These are phyloP conservation scores for Pentamera pediparva DNA, from an alignment of 53 echinoderm and acorn worm species.

Conservation along the genomic window DNA sequence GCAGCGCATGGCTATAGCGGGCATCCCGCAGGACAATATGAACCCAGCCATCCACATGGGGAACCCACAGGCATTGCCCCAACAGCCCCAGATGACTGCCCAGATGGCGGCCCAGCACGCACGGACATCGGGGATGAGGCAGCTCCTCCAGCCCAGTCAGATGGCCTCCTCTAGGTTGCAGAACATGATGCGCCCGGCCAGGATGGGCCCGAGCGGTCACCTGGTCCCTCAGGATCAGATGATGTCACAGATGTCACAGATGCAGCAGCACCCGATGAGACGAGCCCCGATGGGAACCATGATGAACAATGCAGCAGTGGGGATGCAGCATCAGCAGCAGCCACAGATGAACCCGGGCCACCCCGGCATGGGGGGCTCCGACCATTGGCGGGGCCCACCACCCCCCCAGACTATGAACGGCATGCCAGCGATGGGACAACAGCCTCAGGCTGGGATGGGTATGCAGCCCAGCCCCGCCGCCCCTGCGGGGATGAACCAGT, in stretches of 20 bases:
- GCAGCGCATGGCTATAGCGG: not conserved
- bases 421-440: not conserved
- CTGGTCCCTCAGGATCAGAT: not conserved
- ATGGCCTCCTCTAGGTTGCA: too few species aligned
- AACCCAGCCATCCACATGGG: not conserved
- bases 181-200: too few species aligned
- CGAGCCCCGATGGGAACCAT: constrained; percentile 5
- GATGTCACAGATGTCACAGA: constrained; percentile 4
- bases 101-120: not conserved
- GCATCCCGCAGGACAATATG: constrained; percentile 11
- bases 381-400: not conserved
- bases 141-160: too few species aligned
- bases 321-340: not conserved
- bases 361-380: not conserved
- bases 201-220: not conserved
- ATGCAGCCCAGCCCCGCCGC: not conserved
- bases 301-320: not conserved
- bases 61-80: not conserved
- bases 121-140: not conserved
- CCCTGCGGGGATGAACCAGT: constrained; percentile 17
- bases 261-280: constrained; percentile 2
- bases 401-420: constrained; percentile 1
- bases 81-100: not conserved
- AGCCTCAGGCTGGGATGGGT: constrained; percentile 3
- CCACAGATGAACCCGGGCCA: not conserved